Conservation (phyloP, 2,113 vertebrate species). For the Charadrius vociferus region DNA sequence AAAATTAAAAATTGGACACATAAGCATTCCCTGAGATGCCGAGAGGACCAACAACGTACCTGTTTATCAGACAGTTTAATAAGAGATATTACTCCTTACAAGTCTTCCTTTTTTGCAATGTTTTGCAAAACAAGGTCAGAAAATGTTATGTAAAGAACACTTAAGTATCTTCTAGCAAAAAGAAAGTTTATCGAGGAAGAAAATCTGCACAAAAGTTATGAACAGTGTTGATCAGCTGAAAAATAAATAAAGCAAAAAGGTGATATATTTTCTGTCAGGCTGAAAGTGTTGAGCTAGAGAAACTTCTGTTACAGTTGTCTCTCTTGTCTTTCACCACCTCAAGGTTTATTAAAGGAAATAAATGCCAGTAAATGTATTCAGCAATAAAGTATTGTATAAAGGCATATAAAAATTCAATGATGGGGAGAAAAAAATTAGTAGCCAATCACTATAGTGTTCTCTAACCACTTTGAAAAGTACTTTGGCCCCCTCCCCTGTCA, state of each 20-base stretch:
- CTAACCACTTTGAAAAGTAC: background rate
- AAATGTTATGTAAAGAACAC: background rate
- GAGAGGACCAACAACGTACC: fast-evolving
- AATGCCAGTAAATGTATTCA: background rate
- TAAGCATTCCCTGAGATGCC: background rate
- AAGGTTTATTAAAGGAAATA: background rate
- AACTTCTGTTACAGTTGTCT: background rate
- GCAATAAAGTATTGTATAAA: background rate
- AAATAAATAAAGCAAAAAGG: background rate
- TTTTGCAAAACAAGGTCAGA: no score
- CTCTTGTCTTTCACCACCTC: background rate
- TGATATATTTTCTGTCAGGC: background rate
- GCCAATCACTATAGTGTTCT: background rate
- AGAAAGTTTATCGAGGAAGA: background rate
- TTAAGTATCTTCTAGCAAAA: background rate
- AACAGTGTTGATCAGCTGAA: background rate
- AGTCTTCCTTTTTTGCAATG: background rate
- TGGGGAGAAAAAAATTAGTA: background rate
- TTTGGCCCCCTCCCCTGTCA: background rate
- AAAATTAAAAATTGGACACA: background rate
- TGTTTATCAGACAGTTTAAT: background rate
- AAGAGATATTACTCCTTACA: background rate
- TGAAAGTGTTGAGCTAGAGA: background rate
- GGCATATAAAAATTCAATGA: background rate
- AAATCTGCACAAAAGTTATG: background rate